Evolutionary conservation across 1,140 invertebrate species (phyloP), one percentile per base, ranked within the genome.

Genomic region (Drosophila trapezifrons): DNA sequence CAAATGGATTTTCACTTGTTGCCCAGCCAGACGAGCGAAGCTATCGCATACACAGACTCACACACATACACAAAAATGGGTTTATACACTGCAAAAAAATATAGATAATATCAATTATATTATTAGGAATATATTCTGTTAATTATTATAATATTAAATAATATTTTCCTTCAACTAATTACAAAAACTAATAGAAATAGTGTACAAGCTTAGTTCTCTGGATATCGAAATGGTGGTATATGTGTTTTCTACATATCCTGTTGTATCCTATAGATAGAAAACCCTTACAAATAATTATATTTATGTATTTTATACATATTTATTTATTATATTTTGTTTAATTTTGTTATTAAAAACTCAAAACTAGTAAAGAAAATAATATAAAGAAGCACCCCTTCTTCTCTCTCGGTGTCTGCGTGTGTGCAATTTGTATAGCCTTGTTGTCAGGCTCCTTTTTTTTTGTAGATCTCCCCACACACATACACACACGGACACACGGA

Each of bases 1-100:
- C 83, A 86, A 86, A 86, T 86, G 83, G 83, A 86, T 86, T 86
- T 86, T 86, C 83, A 86, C 83, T 86, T 86, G 83, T 86, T 86
- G 83, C 83, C 83, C 83, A 59, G 64, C 54, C 73, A 63, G 45
- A 70, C 54, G 65, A 45, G 43, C 54, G 73, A 69, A 51, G 59
- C 69, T 73, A 65, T 76, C 71, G 69, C 42, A 55, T 4, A 56
- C 40, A 64, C 18, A 42, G 35, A 49, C 46, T 35, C 54, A 57
- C 20, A 60, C 32, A 64, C 7, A 55, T 1, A 0, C 29, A 52
- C 22, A 29, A 25, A 71, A 46, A 38, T 57, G 20, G 55, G 18
- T 60, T 13, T 49, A 8, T 40, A 13, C 60, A 64, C 54, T 2
- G 15, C 4, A 8, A n/a, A n/a, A 40, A 15, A 32, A 32, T 20